Evolutionary conservation across 2,888 invertebrate species (phyloP), one percentile per base, ranked within the genome.

Genomic region (Amiota minor): DNA sequence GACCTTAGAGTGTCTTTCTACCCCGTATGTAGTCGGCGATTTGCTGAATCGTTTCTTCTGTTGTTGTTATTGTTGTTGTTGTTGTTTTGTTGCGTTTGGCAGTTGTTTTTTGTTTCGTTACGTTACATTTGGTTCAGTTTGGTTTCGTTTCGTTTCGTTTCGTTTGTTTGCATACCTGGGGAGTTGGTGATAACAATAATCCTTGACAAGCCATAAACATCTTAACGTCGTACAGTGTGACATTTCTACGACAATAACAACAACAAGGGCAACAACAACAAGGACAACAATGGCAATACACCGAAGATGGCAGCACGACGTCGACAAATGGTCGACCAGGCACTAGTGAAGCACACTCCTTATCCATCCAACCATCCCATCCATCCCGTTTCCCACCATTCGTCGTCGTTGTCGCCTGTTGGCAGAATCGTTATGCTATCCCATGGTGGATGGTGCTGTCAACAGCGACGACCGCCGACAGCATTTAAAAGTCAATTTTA

Each of bases 191-290:
- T 83, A 83, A 83, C 86, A 83, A 83, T 83, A 83, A 83, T 86
- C 83, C 83, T 83, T 83, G 83, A 86, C 83, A 83, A 81, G 80
- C 85, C 85, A 83, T 83, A 83, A 83, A 83, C 86, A 85, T 83
- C 86, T 86, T 83, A 82, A 80, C 82, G 70, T 55, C 56, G 46
- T 47, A 56, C 68, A 72, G 76, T 72, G 74, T 76, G 68, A 71
- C 65, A 64, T 77, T 59, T 61, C 20, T 72, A 20, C 67, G 53
- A 50, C 65, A 70, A 55, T 6, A 23, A 12, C 72, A 71, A 67
- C 71, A 68, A 70, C 76, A 53, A 71, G 23, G 23, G 20, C 11
- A 49, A 59, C 59, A 49, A 47, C 70, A 35, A 50, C 23, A 23
- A 18, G 46, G 56, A 45, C 47, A 47, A 47, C 12, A 47, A 50